Evolutionary conservation across 2,888 invertebrate genomes (phyloP), one percentile per base, ranked within the genome.

Genomic region (Habroteleia sp.): DNA sequence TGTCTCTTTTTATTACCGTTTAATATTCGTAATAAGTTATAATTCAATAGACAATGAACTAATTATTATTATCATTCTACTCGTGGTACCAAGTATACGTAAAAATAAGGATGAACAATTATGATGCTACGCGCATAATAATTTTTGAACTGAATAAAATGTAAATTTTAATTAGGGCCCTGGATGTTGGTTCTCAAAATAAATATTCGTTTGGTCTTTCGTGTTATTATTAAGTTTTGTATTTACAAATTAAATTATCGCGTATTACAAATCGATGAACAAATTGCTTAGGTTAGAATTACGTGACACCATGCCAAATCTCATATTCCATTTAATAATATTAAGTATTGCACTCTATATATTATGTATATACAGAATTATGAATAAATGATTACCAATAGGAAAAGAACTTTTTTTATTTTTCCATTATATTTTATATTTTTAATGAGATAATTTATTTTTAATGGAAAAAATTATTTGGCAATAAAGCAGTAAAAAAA

Each of bases 351-450:
- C 72, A 73, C 76, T 69, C 60, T 48, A 46, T 69, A 58, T 65
- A 42, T 73, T 46, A 69, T 73, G 65, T 60, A 76, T 69, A 60
- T 63, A 48, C 56, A 58, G 56, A 58, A 68, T 50, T 63, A 68
- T 54, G 29, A 71, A 60, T 69, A 58, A 75, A 60, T 41, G 20
- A 62, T 60, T 33, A 25, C 17, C 14, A n/a, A 44, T 58, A 44
- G 44, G 7, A 13, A 25, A 13, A 13, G 3, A 3, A n/a, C n/a
- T n/a, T n/a, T n/a, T n/a, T n/a, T n/a, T n/a, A n/a, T n/a, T n/a
- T n/a, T n/a, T n/a, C n/a, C n/a, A n/a, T n/a, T n/a, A n/a, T n/a
- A n/a, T n/a, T n/a, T n/a, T n/a, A 5, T 16, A n/a, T 23, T 41
- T 41, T 16, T 16, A 16, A 37, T 37, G 16, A 20, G 20, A 20